Conservation (phyloP, 1,140 invertebrate genomes). For the Ceratosolen fusciceps region DNA sequence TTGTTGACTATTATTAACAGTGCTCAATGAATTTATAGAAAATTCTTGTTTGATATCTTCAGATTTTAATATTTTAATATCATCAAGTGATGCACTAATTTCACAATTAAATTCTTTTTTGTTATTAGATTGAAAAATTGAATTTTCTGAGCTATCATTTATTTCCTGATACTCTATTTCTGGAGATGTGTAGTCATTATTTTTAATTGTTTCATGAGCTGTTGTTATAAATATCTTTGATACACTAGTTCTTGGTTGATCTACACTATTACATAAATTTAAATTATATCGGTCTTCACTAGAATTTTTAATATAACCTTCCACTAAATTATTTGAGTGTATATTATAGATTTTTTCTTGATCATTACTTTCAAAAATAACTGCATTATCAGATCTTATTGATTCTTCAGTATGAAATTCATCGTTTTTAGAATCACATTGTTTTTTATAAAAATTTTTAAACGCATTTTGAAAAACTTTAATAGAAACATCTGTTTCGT, state of each 20-base stretch:
- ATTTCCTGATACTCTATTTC: not conserved
- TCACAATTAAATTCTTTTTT: constrained; percentile 63
- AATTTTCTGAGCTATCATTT: not conserved
- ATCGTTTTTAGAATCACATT: not conserved
- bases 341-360: not conserved
- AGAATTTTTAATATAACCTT: constrained; percentile 10
- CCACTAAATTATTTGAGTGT: not conserved
- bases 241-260: not conserved
- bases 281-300: not conserved
- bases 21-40: constrained; percentile 70
- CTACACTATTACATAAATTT: not conserved
- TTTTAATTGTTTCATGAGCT: not conserved
- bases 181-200: not conserved
- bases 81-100: constrained; percentile 64
- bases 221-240: not conserved
- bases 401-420: not conserved
- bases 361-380: not conserved
- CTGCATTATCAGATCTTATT: not conserved
- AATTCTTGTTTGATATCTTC: constrained; percentile 75
- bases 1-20: constrained; percentile 61
- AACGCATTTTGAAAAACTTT: not conserved
- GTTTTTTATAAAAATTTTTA: not conserved
- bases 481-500: constrained; percentile 15
- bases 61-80: constrained; percentile 74
- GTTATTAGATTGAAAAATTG: no score